Evolutionary conservation across 2,888 invertebrate genomes (phyloP).

Genomic region (Perdita meconis): DNA sequence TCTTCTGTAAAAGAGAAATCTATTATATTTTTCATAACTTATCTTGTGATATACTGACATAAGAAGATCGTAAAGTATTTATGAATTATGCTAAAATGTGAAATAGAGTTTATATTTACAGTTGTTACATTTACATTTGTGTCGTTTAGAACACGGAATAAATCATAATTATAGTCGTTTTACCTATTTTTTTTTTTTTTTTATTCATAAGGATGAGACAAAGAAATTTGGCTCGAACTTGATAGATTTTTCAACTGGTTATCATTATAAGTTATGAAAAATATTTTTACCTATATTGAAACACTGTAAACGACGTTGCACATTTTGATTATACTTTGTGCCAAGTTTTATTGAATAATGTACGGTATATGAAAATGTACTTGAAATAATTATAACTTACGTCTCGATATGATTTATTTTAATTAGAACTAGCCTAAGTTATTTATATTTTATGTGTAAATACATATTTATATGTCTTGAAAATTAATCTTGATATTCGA

Average conservation of each 20-base stretch:
- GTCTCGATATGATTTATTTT: conserved; percentile 49
- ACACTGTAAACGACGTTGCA: conserved; percentile 2
- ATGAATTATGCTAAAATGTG: conserved; percentile 37
- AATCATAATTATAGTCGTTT: background rate
- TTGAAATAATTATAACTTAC: conserved; percentile 38
- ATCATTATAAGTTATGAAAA: conserved; percentile 18
- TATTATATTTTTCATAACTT: conserved; percentile 45
- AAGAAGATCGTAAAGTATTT: conserved; percentile 46
- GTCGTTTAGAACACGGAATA: no score
- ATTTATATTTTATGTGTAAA: conserved; percentile 57
- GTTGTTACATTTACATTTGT: no score
- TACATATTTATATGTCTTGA: conserved; percentile 52
- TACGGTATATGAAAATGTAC: conserved; percentile 29
- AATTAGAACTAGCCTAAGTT: conserved; percentile 55
- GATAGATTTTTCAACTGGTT: conserved; percentile 2
- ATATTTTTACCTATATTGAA: conserved; percentile 6
- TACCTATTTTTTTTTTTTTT: background rate
- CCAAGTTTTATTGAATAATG: conserved; percentile 31
- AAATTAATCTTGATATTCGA: conserved; percentile 31
- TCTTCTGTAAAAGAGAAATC: conserved; percentile 21
- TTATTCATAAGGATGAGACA: conserved; percentile 8
- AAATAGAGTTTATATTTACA: conserved; percentile 12
- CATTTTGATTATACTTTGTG: conserved; percentile 26
- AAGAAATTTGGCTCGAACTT: conserved; percentile 7
- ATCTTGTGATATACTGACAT: conserved; percentile 47